Conservation (phyloP, 2,113 vertebrate genomes). For the Rhinolophus sinicus region DNA sequence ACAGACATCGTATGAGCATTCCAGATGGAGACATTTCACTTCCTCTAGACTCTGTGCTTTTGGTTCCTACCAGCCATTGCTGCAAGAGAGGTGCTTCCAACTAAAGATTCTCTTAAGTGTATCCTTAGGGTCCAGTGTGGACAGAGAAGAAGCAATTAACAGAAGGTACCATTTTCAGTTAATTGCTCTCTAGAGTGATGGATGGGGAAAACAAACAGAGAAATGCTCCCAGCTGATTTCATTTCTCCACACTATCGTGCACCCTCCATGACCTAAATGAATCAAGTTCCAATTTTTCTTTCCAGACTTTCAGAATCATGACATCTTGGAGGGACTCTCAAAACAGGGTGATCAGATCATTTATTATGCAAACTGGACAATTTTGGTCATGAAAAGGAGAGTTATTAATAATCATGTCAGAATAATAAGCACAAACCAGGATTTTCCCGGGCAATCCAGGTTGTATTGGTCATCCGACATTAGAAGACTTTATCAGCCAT, state of each 20-base stretch:
- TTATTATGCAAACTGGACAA: neutral
- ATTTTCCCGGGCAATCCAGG: neutral
- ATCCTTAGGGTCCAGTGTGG: neutral
- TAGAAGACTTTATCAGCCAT: neutral
- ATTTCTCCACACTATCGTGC: neutral
- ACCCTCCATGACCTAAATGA: neutral
- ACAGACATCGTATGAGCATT: neutral
- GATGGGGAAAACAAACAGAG: slow-evolving; percentile 6
- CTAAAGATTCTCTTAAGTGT: neutral
- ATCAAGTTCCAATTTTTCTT: neutral
- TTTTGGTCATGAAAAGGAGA: neutral
- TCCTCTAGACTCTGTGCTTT: neutral
- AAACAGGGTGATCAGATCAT: neutral
- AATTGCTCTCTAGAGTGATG: slow-evolving; percentile 47
- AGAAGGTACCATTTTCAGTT: neutral
- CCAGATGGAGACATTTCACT: neutral
- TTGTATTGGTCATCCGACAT: neutral
- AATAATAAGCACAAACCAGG: neutral
- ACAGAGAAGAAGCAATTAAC: neutral
- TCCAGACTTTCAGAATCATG: neutral
- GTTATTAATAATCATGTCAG: neutral
- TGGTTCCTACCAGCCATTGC: neutral
- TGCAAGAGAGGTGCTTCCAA: neutral
- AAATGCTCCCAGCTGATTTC: neutral
- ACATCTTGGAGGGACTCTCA: neutral